These are phyloP conservation scores for Magallana angulata DNA, from an alignment of 1,140 invertebrate genomes.

Conservation along the genomic window DNA sequence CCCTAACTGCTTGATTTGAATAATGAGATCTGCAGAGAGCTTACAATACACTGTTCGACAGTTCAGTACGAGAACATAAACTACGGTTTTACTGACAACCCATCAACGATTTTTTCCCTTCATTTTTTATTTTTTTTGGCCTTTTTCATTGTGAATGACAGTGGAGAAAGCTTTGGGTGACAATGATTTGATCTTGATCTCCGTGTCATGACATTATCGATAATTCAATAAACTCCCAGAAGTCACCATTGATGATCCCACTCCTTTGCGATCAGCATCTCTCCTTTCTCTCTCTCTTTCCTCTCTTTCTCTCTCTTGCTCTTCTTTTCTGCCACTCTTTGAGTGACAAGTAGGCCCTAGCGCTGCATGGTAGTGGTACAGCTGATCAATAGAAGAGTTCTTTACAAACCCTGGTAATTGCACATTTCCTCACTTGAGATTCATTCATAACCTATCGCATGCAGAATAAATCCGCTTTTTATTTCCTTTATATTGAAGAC, in stretches of 20 bases:
- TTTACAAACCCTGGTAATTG: background rate
- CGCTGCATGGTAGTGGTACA: background rate
- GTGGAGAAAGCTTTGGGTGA: background rate
- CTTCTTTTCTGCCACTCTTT: no score
- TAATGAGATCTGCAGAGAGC: background rate
- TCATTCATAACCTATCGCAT: constrained; percentile 3
- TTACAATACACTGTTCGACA: background rate
- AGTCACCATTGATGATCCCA: background rate
- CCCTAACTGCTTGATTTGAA: constrained; percentile 13
- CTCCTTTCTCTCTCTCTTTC: no score
- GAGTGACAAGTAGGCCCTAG: no score
- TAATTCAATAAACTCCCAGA: background rate
- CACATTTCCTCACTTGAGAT: constrained; percentile 30
- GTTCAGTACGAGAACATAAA: background rate
- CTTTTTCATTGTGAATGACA: background rate
- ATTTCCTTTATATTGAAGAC: background rate
- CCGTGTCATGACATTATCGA: background rate
- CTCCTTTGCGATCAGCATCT: no score
- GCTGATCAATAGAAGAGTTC: constrained; percentile 6
- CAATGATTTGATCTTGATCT: background rate
- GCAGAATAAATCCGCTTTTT: background rate
- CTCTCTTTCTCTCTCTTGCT: background rate
- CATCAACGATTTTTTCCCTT: background rate
- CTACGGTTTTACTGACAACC: background rate
- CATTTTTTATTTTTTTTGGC: background rate